These are phyloP conservation scores for Drosophila kohkoa DNA, from an alignment of 1,140 invertebrate genomes.

Conservation along the genomic window DNA sequence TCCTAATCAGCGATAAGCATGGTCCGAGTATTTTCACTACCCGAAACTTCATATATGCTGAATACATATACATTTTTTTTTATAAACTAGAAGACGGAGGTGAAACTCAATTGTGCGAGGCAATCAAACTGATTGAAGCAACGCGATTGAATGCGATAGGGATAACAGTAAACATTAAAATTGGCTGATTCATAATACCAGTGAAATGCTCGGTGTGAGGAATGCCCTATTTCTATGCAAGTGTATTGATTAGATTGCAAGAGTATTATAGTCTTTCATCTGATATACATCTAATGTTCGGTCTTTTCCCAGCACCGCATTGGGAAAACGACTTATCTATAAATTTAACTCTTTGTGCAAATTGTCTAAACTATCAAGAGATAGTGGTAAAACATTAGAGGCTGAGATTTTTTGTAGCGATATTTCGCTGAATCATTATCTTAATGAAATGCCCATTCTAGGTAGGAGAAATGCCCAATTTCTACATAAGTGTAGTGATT, in stretches of 20 bases:
- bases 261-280: not conserved
- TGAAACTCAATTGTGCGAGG: not conserved
- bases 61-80: too few relatives aligned
- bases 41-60: not conserved
- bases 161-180: slow-evolving; percentile 1
- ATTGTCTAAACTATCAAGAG: too few relatives aligned
- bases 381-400: too few relatives aligned
- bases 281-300: not conserved
- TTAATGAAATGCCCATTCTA: too few relatives aligned
- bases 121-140: slow-evolving; percentile 15
- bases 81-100: too few relatives aligned
- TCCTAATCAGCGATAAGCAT: slow-evolving; percentile 43
- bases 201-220: not conserved
- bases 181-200: slow-evolving; percentile 4
- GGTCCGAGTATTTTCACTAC: slow-evolving; percentile 24
- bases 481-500: too few relatives aligned
- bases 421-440: too few relatives aligned
- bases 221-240: not conserved
- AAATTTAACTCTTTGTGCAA: not conserved
- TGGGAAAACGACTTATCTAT: too few relatives aligned
- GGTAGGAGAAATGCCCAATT: too few relatives aligned
- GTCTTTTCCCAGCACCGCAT: not conserved
- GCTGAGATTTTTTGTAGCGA: too few relatives aligned
- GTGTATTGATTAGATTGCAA: slow-evolving; percentile 2
- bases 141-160: not conserved